Conservation (phyloP, 2,113 vertebrate genomes). For the Archilochus colubris region DNA sequence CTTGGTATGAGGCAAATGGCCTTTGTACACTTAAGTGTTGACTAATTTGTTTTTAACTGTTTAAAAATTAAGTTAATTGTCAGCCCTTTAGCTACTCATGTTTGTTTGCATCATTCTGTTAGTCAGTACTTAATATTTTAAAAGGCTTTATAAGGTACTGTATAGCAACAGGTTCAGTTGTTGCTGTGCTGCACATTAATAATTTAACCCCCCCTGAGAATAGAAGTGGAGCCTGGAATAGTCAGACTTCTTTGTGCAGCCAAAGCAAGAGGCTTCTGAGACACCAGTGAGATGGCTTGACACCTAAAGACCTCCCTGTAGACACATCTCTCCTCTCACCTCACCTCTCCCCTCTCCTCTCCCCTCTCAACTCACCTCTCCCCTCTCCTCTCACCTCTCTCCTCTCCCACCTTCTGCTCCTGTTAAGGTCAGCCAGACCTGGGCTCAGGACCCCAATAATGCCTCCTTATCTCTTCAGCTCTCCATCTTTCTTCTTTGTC, state of each 20-base stretch:
- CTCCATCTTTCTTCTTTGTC: neutral
- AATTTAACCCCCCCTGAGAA: neutral
- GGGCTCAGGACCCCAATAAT: rapidly evolving
- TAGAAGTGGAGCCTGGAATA: neutral
- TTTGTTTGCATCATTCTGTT: neutral
- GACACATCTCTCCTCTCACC: neutral
- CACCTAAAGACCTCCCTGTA: rapidly evolving
- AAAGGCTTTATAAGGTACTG: neutral
- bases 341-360: no score
- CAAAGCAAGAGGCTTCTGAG: neutral
- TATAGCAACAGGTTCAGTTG: neutral
- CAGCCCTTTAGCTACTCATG: neutral
- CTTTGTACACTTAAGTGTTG: neutral
- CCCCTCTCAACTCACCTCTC: no score
- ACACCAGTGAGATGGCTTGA: rapidly evolving
- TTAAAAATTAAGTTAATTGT: constrained; percentile 26
- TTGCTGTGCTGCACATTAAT: neutral
- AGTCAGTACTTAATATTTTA: neutral
- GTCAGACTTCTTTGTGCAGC: neutral
- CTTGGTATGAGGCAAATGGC: neutral
- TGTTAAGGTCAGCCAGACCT: neutral
- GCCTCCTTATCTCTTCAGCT: neutral
- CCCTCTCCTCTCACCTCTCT: no score
- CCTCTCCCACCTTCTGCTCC: neutral
- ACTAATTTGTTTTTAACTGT: constrained; percentile 2